A percentile compares a stretch with the other conserved stretches of the same genome.
Evolutionary conservation across 2,888 invertebrate species (phyloP).

Genomic region (Drosophila vallismaia): DNA sequence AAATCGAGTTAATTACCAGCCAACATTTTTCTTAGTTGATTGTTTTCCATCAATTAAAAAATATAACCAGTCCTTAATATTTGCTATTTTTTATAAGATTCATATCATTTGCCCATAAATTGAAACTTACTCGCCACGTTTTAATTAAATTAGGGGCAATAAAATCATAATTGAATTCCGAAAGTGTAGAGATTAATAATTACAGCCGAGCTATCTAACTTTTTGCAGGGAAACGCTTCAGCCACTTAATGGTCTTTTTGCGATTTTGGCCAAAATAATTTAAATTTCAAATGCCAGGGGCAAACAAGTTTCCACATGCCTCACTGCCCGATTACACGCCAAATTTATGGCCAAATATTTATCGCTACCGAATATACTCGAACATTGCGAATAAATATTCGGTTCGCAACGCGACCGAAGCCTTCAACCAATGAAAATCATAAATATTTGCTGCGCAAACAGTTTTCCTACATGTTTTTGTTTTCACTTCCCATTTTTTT

Average conservation of each 20-base stretch:
- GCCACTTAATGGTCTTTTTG: background rate
- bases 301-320: conserved; percentile 23
- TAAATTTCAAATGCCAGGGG: conserved; percentile 30
- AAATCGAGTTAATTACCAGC: background rate
- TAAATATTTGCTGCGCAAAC: conserved; percentile 76
- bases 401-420: conserved; percentile 18
- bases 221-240: background rate
- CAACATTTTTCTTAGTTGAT: background rate
- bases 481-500: conserved; percentile 2
- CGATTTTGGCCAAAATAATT: conserved; percentile 9
- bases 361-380: conserved; percentile 52
- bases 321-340: conserved; percentile 55
- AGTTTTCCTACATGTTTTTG: conserved; percentile 43
- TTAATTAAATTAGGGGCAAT: conserved; percentile 9
- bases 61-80: conserved; percentile 3
- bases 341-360: conserved; percentile 74
- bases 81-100: conserved; percentile 6
- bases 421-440: conserved; percentile 47
- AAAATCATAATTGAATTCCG: conserved; percentile 28
- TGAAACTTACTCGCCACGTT: background rate
- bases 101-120: conserved; percentile 26
- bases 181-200: conserved; percentile 17
- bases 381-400: conserved; percentile 66
- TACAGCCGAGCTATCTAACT: background rate
- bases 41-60: conserved; percentile 23